Percentiles rank a stretch among this genome's conserved stretches.
These are phyloP conservation scores for Abscondita cerata DNA, from an alignment of 2,888 invertebrate species.

Conservation along the genomic window DNA sequence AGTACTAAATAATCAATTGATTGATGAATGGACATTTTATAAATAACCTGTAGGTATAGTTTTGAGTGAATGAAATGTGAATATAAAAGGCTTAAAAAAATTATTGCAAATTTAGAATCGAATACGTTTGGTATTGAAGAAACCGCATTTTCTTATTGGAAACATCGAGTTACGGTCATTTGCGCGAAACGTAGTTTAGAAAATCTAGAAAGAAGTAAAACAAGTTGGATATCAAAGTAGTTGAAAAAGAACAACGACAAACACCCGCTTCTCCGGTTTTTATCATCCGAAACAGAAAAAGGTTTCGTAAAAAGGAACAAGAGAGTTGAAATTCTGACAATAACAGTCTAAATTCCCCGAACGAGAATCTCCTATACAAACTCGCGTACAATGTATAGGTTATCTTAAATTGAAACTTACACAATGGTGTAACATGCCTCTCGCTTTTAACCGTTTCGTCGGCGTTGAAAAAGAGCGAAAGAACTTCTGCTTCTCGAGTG, in stretches of 20 bases:
- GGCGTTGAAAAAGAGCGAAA: constrained; percentile 16
- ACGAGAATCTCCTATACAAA: constrained; percentile 58
- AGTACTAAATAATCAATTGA: too few species aligned
- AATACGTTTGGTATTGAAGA: neutral
- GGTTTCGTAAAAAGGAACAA: constrained; percentile 48
- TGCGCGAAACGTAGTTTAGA: constrained; percentile 5
- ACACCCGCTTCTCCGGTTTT: constrained; percentile 32
- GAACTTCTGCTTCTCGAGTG: constrained; percentile 16
- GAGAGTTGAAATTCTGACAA: constrained; percentile 57
- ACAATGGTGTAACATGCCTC: constrained; percentile 41
- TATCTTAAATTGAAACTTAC: constrained; percentile 47
- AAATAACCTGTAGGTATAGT: too few species aligned
- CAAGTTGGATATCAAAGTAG: constrained; percentile 19
- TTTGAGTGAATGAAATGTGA: too few species aligned
- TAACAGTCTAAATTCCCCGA: constrained; percentile 57
- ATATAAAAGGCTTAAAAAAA: too few species aligned
- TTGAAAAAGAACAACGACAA: constrained; percentile 29
- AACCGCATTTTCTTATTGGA: constrained; percentile 3
- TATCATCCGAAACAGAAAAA: constrained; percentile 34
- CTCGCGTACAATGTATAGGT: constrained; percentile 54
- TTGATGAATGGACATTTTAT: too few species aligned
- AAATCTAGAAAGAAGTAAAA: constrained; percentile 19
- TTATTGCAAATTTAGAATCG: too few species aligned
- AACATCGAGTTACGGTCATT: neutral
- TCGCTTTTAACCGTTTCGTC: constrained; percentile 29